A percentile compares a stretch with the other conserved stretches of the same genome.
phyloP scores from a whole-genome alignment of 2,797 vertebrate species.

The Channallabes apus region DNA sequence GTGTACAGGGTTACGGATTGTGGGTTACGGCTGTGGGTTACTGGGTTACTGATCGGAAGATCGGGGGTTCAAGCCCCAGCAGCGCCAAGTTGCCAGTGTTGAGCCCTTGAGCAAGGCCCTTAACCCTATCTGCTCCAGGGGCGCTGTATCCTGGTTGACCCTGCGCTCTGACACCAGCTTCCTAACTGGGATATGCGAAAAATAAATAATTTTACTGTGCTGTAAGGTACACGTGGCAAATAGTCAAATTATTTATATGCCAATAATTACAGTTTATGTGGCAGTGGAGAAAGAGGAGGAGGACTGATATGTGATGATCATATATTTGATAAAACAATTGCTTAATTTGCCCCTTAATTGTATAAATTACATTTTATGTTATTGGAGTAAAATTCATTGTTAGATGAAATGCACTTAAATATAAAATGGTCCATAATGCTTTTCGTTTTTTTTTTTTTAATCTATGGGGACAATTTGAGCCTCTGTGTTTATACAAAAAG shows the following conservation, averaged over 20 bases:
- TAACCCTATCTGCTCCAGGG: too few relatives aligned
- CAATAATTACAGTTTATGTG: constrained; percentile 10
- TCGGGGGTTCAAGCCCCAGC: too few relatives aligned
- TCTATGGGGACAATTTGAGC: neutral
- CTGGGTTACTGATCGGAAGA: neutral
- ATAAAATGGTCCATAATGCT: neutral
- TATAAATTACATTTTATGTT: neutral
- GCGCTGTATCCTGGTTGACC: too few relatives aligned
- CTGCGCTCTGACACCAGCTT: too few relatives aligned
- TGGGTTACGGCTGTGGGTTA: too few relatives aligned
- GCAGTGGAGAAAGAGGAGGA: neutral
- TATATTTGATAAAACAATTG: neutral
- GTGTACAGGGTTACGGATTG: neutral
- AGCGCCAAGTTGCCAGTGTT: too few relatives aligned
- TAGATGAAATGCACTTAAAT: neutral
- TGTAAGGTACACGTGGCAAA: too few relatives aligned
- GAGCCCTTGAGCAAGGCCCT: too few relatives aligned
- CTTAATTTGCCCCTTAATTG: neutral
- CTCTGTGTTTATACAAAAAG: neutral
- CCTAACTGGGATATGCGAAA: too few relatives aligned
- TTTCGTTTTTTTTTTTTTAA: neutral
- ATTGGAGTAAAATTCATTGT: neutral
- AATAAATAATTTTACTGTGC: too few relatives aligned
- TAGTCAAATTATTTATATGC: neutral
- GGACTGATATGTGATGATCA: constrained; percentile 2